Evolutionary conservation across 1,140 invertebrate species (phyloP).

Genomic region (Cydia amplana): DNA sequence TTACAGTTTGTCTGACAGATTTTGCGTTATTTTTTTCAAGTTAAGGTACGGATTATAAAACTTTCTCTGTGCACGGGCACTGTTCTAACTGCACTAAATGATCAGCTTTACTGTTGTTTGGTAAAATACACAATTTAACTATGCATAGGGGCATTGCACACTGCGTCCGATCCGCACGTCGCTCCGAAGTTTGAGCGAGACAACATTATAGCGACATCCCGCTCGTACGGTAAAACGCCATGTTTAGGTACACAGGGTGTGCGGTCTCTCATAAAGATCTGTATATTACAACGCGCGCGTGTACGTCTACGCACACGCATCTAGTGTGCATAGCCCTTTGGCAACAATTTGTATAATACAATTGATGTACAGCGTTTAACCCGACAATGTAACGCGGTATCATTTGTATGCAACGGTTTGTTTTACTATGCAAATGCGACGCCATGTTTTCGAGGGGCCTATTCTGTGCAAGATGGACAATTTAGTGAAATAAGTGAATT

Average conservation of each 20-base stretch:
- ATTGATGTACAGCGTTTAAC: constrained; percentile 3
- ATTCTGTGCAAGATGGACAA: neutral
- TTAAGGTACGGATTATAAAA: neutral
- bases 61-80: neutral
- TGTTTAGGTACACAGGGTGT: too few species aligned
- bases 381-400: neutral
- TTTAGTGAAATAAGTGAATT: neutral
- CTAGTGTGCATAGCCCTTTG: neutral
- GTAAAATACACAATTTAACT: too few species aligned
- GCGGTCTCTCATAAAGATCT: too few species aligned
- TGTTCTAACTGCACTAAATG: neutral
- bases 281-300: too few species aligned
- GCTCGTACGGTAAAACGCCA: too few species aligned
- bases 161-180: too few species aligned
- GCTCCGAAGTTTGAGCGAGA: too few species aligned
- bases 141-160: too few species aligned
- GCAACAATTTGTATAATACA: neutral
- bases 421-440: constrained; percentile 11
- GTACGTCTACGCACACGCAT: too few species aligned
- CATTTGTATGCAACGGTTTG: constrained; percentile 20
- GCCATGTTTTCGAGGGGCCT: constrained; percentile 2
- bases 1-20: too few species aligned
- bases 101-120: too few species aligned
- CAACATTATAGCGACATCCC: too few species aligned
- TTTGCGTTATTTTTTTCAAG: neutral